Evolutionary conservation across 92 coral and sea anemone genomes (phyloP), one percentile per base, ranked within the genome.

Genomic region (Phenganax stokvisi): DNA sequence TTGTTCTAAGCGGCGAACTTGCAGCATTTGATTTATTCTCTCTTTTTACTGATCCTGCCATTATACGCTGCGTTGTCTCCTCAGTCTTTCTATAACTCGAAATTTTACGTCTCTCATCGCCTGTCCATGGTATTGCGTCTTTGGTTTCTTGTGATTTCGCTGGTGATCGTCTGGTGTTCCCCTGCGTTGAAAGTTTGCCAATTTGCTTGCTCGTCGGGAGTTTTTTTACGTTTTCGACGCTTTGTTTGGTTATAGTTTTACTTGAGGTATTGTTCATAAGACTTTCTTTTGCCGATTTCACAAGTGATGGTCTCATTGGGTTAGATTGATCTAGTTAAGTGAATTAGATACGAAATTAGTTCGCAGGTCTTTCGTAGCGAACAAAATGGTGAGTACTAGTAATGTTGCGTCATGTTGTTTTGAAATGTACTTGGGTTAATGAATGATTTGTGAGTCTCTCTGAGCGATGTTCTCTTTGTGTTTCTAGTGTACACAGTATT

Each of bases 21-120:
- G 47, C 8, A 11, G 25, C 47, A 29, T 53, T 75, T 75, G 81
- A 57, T 31, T 54, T 76, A 10, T 20, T 44, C 12, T 58, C 81
- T 13, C 81, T 57, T 57, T 51, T 51, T 25, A 57, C 56, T 58
- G 81, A 37, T 37, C 47, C 67, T 27, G 70, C 0, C 1, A 5
- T 76, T 44, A 16, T 76, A 31, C 59, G 81, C 13, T 29, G 56
- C 6, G 81, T 1, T 37, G 47, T 37, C 47, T 76, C 70, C 12
- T 47, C 47, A 16, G 81, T 76, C 67, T 76, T 76, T 76, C 12
- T 76, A 69, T 76, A 76, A 64, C 60, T 76, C 65, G 70, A 76
- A 52, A 76, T 76, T 28, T 58, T 76, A 4, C 81, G 81, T 76
- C 81, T 76, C 30, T 58, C 81, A 20, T 76, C 81, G 10, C 71